Percentiles rank a stretch among this genome's conserved stretches.
Evolutionary conservation across 2,888 invertebrate genomes (phyloP).

Genomic region (Idaea biselata): DNA sequence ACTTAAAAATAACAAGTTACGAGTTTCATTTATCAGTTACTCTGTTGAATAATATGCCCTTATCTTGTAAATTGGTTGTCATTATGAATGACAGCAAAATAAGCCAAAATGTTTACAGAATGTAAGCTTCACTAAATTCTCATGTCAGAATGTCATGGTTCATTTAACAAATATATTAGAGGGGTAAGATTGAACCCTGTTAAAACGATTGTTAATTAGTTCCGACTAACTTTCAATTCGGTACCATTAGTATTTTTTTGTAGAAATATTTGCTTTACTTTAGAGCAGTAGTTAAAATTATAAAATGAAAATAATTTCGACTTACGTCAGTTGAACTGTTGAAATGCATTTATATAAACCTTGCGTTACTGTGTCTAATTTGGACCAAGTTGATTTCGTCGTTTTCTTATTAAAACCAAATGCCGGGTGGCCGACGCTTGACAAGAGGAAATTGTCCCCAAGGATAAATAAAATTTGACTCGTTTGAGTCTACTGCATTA

Average conservation of each 20-base stretch:
- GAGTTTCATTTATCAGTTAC: slow-evolving; percentile 13
- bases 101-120: slow-evolving; percentile 48
- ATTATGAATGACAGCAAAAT: slow-evolving; percentile 53
- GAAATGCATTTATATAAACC: slow-evolving; percentile 48
- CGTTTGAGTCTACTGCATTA: slow-evolving; percentile 62
- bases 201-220: background rate
- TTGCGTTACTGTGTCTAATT: slow-evolving; percentile 60
- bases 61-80: slow-evolving; percentile 43
- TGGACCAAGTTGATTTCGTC: slow-evolving; percentile 67
- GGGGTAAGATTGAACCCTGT: slow-evolving; percentile 11
- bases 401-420: slow-evolving; percentile 70
- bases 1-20: background rate
- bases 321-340: background rate
- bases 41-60: slow-evolving; percentile 39
- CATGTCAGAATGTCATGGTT: slow-evolving; percentile 56
- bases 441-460: slow-evolving; percentile 75
- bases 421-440: slow-evolving; percentile 72
- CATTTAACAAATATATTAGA: slow-evolving; percentile 51
- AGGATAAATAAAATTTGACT: slow-evolving; percentile 74
- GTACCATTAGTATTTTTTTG: background rate
- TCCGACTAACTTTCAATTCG: background rate
- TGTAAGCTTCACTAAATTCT: slow-evolving; percentile 51
- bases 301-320: background rate
- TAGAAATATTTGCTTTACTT: no score
- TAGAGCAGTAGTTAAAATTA: no score